Percentiles rank a stretch among this genome's conserved stretches.
Evolutionary conservation across 2,888 invertebrate genomes (phyloP).

Genomic region (Athalia rosae): DNA sequence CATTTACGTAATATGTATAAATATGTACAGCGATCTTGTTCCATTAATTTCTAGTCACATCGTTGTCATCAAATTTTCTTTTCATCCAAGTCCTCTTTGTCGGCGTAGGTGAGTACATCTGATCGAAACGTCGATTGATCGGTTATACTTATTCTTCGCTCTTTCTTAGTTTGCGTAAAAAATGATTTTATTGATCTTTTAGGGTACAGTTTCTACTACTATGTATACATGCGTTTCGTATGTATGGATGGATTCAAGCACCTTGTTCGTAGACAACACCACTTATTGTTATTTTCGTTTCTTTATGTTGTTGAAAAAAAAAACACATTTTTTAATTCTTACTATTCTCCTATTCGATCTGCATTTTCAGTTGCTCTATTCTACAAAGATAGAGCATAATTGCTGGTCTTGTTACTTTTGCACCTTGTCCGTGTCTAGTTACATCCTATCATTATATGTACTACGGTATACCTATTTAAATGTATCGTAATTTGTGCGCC

Average conservation of each 20-base stretch:
- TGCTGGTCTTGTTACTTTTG: constrained; percentile 7
- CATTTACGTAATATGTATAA: constrained; percentile 19
- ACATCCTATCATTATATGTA: constrained; percentile 3
- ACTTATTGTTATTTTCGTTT: not conserved
- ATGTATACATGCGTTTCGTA: constrained; percentile 6
- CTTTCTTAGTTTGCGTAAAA: not conserved
- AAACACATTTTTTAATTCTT: constrained; percentile 15
- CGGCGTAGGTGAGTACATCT: not conserved
- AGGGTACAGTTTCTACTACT: not conserved
- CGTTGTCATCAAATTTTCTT: not conserved
- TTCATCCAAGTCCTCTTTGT: not conserved
- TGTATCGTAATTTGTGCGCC: constrained; percentile 30
- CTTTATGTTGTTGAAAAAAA: not conserved
- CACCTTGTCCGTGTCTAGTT: constrained; percentile 23
- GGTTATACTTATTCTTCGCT: not conserved
- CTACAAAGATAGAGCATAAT: constrained; percentile 47
- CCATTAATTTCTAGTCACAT: not conserved
- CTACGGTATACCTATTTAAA: not conserved
- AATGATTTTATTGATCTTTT: constrained; percentile 1
- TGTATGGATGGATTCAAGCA: constrained; percentile 40
- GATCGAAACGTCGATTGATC: no score
- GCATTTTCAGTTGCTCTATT: constrained; percentile 15
- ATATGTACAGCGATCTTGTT: constrained; percentile 31
- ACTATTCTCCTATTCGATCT: constrained; percentile 35
- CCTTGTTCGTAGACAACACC: constrained; percentile 26